Evolutionary conservation across 2,888 invertebrate genomes (phyloP).

Genomic region (Malacosoma neustria): DNA sequence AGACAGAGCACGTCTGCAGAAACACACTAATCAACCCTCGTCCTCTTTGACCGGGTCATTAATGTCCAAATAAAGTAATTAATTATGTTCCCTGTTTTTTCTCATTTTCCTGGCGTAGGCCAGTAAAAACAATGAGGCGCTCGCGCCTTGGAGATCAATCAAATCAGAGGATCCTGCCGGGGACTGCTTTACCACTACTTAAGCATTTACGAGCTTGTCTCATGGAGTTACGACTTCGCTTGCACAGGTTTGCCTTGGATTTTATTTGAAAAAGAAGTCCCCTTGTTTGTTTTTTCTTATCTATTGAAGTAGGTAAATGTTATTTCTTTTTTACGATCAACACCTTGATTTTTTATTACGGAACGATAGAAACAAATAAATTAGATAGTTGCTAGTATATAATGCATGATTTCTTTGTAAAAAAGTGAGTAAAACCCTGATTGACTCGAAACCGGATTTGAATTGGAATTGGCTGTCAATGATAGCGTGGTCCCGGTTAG

Average conservation of each 20-base stretch:
- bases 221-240: conserved; percentile 41
- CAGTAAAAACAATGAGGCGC: conserved; percentile 55
- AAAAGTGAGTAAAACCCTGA: too few relatives aligned
- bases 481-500: too few relatives aligned
- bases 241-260: conserved; percentile 29
- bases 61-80: conserved; percentile 74
- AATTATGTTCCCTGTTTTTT: conserved; percentile 62
- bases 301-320: conserved; percentile 28
- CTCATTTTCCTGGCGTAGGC: conserved; percentile 55
- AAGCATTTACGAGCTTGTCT: conserved; percentile 59
- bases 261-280: conserved; percentile 31
- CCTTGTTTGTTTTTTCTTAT: conserved; percentile 27
- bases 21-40: conserved; percentile 63
- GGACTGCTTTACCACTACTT: conserved; percentile 47
- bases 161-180: conserved; percentile 53
- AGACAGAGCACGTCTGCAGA: conserved; percentile 32
- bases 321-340: conserved; percentile 20
- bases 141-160: conserved; percentile 60
- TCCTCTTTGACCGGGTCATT: conserved; percentile 61
- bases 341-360: conserved; percentile 5
- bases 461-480: too few relatives aligned
- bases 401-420: too few relatives aligned
- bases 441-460: too few relatives aligned
- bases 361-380: too few relatives aligned
- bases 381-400: too few relatives aligned